Evolutionary conservation across 2,113 vertebrate genomes (phyloP).

Genomic region (Hippoglossus stenolepis): DNA sequence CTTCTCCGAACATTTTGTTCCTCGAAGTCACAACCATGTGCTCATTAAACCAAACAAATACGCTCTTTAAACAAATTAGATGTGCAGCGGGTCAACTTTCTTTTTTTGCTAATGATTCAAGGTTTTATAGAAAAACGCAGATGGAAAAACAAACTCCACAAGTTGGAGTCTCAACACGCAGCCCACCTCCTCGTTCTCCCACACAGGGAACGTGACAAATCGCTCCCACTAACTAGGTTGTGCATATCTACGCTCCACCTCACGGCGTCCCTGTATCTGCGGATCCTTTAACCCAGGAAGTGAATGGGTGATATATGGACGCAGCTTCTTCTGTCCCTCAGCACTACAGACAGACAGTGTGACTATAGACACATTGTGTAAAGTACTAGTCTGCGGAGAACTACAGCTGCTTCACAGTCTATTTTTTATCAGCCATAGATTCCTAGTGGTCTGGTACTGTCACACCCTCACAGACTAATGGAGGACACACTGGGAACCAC

Average conservation of each 20-base stretch:
- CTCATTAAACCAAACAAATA: background rate
- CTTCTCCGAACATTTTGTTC: background rate
- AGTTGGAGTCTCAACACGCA: background rate
- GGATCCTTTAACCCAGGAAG: slow-evolving; percentile 45
- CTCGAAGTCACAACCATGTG: background rate
- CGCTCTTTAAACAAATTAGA: too few relatives aligned
- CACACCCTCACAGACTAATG: slow-evolving; percentile 55
- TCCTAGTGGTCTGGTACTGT: slow-evolving; percentile 71
- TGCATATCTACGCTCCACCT: slow-evolving; percentile 36
- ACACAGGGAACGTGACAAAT: slow-evolving; percentile 31
- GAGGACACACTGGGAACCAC: slow-evolving; percentile 28
- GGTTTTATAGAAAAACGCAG: too few relatives aligned
- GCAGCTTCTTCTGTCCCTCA: slow-evolving; percentile 42
- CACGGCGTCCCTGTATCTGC: slow-evolving; percentile 1
- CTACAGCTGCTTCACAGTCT: slow-evolving; percentile 62
- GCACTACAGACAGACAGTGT: slow-evolving; percentile 25
- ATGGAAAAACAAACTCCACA: slow-evolving; percentile 5
- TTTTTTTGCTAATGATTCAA: too few relatives aligned
- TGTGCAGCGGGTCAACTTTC: too few relatives aligned
- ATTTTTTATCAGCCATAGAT: slow-evolving; percentile 72
- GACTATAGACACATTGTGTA: slow-evolving; percentile 35
- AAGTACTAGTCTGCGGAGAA: slow-evolving; percentile 34
- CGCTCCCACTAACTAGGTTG: slow-evolving; percentile 42
- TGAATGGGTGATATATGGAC: slow-evolving; percentile 50
- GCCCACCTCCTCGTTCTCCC: slow-evolving; percentile 18